These are phyloP conservation scores for Todus mexicanus DNA, from an alignment of 2,797 vertebrate species.

Conservation along the genomic window DNA sequence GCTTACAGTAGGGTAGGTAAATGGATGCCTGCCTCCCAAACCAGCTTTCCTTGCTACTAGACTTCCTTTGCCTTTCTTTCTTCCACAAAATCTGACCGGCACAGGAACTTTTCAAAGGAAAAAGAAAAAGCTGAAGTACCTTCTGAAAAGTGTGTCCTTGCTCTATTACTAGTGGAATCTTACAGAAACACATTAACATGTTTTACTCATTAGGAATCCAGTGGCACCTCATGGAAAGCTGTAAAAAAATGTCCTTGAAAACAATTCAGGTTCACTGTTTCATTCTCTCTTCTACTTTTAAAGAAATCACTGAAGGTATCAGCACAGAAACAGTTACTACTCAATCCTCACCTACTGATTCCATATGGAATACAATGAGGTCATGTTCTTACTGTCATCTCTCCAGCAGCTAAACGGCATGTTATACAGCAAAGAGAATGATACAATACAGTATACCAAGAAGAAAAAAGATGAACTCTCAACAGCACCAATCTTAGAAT, in stretches of 20 bases:
- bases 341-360: conserved; percentile 7
- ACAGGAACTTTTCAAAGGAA: not conserved
- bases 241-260: conserved; percentile 4
- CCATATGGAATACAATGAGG: not conserved
- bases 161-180: not conserved
- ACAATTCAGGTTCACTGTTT: not conserved
- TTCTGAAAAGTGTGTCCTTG: not conserved
- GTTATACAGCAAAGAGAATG: not conserved
- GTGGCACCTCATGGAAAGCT: not conserved
- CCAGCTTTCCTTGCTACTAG: not conserved
- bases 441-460: not conserved
- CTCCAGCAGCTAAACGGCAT: not conserved
- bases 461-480: not conserved
- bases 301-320: not conserved
- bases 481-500: too few relatives aligned
- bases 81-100: not conserved
- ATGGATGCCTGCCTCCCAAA: not conserved
- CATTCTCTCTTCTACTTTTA: not conserved
- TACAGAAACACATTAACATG: conserved; percentile 4
- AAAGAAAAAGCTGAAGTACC: not conserved
- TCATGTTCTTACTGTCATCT: not conserved
- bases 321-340: not conserved
- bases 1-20: not conserved
- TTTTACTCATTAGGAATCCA: conserved; percentile 38
- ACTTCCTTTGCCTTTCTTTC: not conserved